Percentiles rank a stretch among this genome's conserved stretches.
Conservation (phyloP, 2,113 vertebrate species). For the Mormoops blainvillei region DNA sequence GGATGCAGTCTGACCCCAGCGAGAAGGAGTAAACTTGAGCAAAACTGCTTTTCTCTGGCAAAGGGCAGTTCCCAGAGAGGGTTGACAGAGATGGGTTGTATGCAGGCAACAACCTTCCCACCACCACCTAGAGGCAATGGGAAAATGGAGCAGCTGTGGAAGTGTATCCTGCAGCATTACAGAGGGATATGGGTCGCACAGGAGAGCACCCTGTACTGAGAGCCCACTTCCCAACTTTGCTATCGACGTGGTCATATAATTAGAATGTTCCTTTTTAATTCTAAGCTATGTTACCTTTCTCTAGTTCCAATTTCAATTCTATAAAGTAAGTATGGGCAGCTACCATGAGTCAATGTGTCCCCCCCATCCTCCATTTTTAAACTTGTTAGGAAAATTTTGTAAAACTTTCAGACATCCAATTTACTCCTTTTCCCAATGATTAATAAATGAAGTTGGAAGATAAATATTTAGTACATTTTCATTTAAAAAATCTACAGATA, state of each 20-base stretch:
- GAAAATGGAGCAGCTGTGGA: not conserved
- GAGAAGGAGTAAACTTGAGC: not conserved
- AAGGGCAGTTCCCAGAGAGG: not conserved
- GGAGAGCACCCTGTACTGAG: not conserved
- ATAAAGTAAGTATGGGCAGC: not conserved
- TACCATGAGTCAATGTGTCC: not conserved
- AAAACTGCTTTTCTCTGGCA: not conserved
- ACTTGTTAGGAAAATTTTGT: not conserved
- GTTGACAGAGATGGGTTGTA: not conserved
- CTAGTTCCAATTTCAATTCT: not conserved
- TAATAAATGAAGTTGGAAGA: not conserved
- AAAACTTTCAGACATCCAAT: not conserved
- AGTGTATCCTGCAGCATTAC: not conserved
- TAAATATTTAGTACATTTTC: not conserved
- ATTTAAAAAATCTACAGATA: not conserved
- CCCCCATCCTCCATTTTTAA: not conserved
- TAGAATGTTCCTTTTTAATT: not conserved
- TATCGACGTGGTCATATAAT: not conserved
- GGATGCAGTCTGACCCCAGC: not conserved
- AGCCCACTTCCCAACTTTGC: not conserved
- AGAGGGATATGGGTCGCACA: not conserved
- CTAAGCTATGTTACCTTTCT: not conserved
- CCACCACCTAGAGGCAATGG: not conserved
- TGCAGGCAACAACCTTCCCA: not conserved
- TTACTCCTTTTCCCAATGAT: not conserved